Evolutionary conservation across 2,797 vertebrate genomes (phyloP), one percentile per base, ranked within the genome.

Genomic region (Lithobates sylvaticus): DNA sequence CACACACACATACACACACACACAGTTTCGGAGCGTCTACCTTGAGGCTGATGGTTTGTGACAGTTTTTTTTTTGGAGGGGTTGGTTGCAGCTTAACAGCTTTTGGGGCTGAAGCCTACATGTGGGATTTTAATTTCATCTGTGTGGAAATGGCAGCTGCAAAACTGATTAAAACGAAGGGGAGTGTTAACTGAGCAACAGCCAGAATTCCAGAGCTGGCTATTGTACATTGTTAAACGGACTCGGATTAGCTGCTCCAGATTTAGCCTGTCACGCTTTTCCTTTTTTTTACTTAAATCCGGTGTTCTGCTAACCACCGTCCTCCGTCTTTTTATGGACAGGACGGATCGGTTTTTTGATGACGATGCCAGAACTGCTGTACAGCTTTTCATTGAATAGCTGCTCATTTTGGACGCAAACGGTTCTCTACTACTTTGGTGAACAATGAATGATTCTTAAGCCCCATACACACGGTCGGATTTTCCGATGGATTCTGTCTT

Each of bases 101-200:
- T 64, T 71, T 83, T 78, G 67, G 83, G 68, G 76, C 27, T 26
- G 36, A 78, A 84, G 68, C 69, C 76, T 78, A 44, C 75, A 78
- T 78, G 54, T 84, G 74, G 76, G 69, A 85, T 85, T 79, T 78
- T 39, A 73, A 79, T 73, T 67, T 54, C 54, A 74, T 67, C 84
- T 79, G 65, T 83, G 75, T 79, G 12, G 27, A 85, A 70, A 64
- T 26, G 69, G 79, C 85, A 82, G 85, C 79, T 86, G 85, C 64
- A 86, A 75, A 86, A 76, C 78, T 67, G 44, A 32, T 81, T 50
- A 71, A 58, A 61, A 39, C 50, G 18, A 29, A 5, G n/a, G 32
- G 70, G 76, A 85, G 73, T 64, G 74, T 72, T 15, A 70, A 61
- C 15, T 42, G 67, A 61, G 29, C n/a, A 18, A 23, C 84, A 42